Conservation (phyloP, 1,140 invertebrate species). For the Sminthurinus signatus region DNA sequence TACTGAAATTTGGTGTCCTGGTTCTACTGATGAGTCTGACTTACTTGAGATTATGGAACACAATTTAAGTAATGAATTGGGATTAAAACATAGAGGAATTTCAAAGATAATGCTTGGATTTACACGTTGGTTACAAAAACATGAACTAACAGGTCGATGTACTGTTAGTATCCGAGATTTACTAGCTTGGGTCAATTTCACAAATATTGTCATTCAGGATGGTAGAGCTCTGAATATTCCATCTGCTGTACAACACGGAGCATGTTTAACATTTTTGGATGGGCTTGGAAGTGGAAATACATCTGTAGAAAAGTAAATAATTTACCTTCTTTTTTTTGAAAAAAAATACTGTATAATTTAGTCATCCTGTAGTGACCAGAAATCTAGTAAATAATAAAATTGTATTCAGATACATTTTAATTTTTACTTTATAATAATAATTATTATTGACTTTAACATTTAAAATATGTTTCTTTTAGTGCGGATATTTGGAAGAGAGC, state of each 20-base stretch:
- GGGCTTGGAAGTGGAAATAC: conserved; percentile 69
- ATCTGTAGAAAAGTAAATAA: conserved; percentile 52
- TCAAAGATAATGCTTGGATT: conserved; percentile 69
- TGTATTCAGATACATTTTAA: too few relatives aligned
- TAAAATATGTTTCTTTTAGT: conserved; percentile 1
- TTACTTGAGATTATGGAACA: conserved; percentile 70
- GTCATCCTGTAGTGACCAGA: background rate
- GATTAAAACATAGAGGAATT: conserved; percentile 52
- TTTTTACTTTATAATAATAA: background rate
- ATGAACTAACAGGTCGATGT: conserved; percentile 66
- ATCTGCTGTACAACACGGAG: conserved; percentile 62
- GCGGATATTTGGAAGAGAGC: background rate
- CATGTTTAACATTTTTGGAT: conserved; percentile 84
- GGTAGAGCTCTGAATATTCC: background rate
- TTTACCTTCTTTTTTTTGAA: conserved; percentile 3
- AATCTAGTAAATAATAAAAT: too few relatives aligned
- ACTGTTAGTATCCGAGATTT: conserved; percentile 89
- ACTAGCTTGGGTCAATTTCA: conserved; percentile 86
- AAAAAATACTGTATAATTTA: background rate
- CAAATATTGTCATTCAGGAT: conserved; percentile 56
- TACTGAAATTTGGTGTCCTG: conserved; percentile 97
- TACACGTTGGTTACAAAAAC: conserved; percentile 65
- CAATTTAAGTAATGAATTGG: conserved; percentile 57
- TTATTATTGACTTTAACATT: background rate
- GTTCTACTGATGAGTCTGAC: conserved; percentile 60